Conservation (phyloP, 2,797 vertebrate genomes). For the Eptatretus atami region DNA sequence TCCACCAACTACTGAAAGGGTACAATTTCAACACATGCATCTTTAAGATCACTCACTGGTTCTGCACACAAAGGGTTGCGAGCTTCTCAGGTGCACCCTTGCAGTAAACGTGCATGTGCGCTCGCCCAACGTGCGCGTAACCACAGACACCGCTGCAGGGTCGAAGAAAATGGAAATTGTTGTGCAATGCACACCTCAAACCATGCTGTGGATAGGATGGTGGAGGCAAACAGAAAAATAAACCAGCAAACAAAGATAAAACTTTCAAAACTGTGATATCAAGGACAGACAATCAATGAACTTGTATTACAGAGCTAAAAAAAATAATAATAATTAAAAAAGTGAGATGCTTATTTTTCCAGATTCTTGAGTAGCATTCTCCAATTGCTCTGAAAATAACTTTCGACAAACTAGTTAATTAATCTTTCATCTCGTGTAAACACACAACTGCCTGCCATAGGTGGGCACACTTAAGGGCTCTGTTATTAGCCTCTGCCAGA, state of each 20-base stretch:
- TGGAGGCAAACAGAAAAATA: not conserved
- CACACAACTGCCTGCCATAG: too few relatives aligned
- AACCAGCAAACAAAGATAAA: conserved; percentile 3
- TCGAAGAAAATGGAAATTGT: conserved; percentile 89
- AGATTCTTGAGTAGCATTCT: too few relatives aligned
- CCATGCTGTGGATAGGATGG: conserved; percentile 17
- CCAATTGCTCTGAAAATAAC: too few relatives aligned
- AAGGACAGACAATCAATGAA: not conserved
- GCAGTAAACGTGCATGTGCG: conserved; percentile 78
- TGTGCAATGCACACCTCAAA: conserved; percentile 78
- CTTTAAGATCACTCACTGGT: conserved; percentile 30
- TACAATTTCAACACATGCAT: not conserved
- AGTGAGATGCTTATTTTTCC: not conserved
- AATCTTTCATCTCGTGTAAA: too few relatives aligned
- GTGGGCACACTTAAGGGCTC: too few relatives aligned
- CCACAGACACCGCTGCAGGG: conserved; percentile 59
- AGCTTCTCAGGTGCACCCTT: conserved; percentile 82
- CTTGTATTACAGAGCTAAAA: conserved; percentile 7
- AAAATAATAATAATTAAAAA: conserved; percentile 8
- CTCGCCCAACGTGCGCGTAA: conserved; percentile 45
- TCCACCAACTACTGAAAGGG: too few relatives aligned
- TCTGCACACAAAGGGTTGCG: conserved; percentile 49
- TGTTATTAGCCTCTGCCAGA: too few relatives aligned
- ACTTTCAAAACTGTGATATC: not conserved
- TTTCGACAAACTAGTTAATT: too few relatives aligned